A percentile compares a stretch with the other conserved stretches of the same genome.
These are phyloP conservation scores for Mormyrops attenuatus DNA, from an alignment of 2,797 vertebrate genomes.

Conservation along the genomic window DNA sequence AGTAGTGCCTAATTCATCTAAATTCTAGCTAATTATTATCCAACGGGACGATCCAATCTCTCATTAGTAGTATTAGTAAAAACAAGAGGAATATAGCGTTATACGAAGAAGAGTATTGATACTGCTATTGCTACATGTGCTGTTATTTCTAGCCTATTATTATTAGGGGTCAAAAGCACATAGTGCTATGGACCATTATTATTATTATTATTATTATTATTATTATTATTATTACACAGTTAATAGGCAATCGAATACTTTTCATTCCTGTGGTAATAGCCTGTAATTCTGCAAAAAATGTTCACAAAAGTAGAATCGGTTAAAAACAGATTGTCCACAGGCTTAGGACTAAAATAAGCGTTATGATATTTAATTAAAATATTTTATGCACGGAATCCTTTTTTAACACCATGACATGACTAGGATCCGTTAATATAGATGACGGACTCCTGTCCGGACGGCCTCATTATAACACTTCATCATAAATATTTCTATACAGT, in stretches of 20 bases:
- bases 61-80: background rate
- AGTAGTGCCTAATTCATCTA: background rate
- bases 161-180: background rate
- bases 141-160: background rate
- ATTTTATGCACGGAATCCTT: background rate
- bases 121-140: background rate
- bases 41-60: background rate
- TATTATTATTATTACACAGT: background rate
- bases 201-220: background rate
- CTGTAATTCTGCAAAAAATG: background rate
- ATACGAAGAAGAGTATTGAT: background rate
- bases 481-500: background rate
- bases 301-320: background rate
- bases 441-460: background rate
- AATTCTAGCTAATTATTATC: background rate
- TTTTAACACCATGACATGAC: background rate
- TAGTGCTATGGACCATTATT: background rate
- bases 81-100: background rate
- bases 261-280: background rate
- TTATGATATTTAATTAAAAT: background rate
- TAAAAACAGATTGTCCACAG: background rate
- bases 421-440: background rate
- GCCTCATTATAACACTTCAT: background rate
- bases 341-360: background rate
- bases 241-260: background rate